Evolutionary conservation across 2,888 invertebrate species (phyloP), one percentile per base, ranked within the genome.

Genomic region (Blera fallax): DNA sequence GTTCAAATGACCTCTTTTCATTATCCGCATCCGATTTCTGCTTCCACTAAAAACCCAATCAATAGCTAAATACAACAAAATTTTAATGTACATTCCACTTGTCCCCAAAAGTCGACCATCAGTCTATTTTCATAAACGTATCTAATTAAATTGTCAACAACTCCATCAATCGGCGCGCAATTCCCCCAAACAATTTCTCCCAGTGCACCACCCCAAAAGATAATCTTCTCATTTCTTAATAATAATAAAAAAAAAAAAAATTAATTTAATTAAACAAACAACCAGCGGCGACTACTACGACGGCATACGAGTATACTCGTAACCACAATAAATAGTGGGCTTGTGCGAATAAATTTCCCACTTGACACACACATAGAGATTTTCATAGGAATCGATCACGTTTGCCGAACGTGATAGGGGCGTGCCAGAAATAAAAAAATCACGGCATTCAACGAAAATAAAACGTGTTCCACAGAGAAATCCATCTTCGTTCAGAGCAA

Each of bases 321-420:
- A 74, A 74, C 64, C 69, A 79, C 72, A 60, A 65, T 79, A 56
- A 73, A 58, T 70, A 70, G 85, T 85, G 85, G 85, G 85, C 85
- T 67, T 72, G 85, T 85, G 85, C 77, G 67, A 85, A 72, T 85
- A 81, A 72, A 29, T 58, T 60, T 67, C 76, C 70, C 16, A 54
- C 29, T 34, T 43, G 7, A 16, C 54, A 43, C 37, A 21, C 64
- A 32, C 65, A 64, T 21, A 45, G 40, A 45, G 4, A 24, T 16
- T 56, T 32, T 56, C 64, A 72, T 74, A 69, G 34, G 34, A n/a
- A 50, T 58, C 43, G 85, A 85, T 85, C 85, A 85, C 85, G 85
- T 85, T 81, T 85, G 72, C 29, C 60, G 81, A 85, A 72, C 85
- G 85, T 85, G 85, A 85, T 85, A 85, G 85, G 85, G 85, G 85